These are phyloP conservation scores for Peribatodes rhomboidaria DNA, from an alignment of 2,888 invertebrate species.

Conservation along the genomic window DNA sequence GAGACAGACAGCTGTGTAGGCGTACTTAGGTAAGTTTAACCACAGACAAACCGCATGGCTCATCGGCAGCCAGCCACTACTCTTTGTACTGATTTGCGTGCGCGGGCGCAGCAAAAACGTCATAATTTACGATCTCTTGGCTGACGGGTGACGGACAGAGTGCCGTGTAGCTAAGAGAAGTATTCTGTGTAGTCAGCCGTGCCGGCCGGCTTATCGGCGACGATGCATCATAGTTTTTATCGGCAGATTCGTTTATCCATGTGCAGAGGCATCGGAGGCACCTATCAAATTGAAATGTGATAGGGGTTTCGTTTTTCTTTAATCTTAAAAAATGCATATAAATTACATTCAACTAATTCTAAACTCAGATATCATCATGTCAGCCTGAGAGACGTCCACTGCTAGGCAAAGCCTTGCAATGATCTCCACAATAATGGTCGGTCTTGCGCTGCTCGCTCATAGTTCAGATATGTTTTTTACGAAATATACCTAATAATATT, in stretches of 20 bases:
- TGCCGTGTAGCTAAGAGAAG: conserved; percentile 38
- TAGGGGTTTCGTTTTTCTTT: too few species aligned
- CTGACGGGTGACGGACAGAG: conserved; percentile 71
- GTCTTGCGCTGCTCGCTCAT: too few species aligned
- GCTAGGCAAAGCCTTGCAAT: too few species aligned
- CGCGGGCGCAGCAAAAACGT: conserved; percentile 68
- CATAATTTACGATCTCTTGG: conserved; percentile 66
- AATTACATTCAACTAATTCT: too few species aligned
- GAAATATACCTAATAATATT: too few species aligned
- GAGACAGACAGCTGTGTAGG: too few species aligned
- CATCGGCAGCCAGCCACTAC: not conserved
- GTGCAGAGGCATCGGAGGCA: not conserved
- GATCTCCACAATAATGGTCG: too few species aligned
- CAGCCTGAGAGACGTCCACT: too few species aligned
- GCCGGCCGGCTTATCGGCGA: conserved; percentile 27
- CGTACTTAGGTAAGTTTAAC: too few species aligned
- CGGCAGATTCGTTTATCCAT: not conserved
- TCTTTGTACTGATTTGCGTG: conserved; percentile 68
- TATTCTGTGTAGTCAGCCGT: conserved; percentile 50
- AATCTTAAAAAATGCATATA: too few species aligned
- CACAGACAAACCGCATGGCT: not conserved
- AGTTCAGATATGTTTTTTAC: too few species aligned
- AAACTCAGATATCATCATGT: too few species aligned
- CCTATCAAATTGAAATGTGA: not conserved
- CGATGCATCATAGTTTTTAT: conserved; percentile 31